A percentile compares a stretch with the other conserved stretches of the same genome.
Evolutionary conservation across 2,113 vertebrate species (phyloP).

Genomic region (Himantopus leucocephalus): DNA sequence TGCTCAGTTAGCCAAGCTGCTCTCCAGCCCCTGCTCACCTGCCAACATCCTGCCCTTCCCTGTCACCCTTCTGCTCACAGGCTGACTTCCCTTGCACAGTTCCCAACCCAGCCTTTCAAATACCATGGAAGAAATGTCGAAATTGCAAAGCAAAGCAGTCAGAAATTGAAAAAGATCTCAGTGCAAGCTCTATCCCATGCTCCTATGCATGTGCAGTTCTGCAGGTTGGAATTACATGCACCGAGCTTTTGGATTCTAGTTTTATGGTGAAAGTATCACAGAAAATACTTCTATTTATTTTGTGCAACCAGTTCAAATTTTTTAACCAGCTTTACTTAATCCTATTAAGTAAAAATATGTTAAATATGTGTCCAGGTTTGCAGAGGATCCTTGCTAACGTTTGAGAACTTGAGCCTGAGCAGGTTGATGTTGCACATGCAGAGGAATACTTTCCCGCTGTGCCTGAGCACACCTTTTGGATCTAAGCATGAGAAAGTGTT

Average conservation of each 20-base stretch:
- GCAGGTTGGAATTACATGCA: background rate
- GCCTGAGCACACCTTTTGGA: background rate
- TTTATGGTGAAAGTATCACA: background rate
- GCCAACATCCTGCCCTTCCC: background rate
- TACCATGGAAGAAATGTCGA: background rate
- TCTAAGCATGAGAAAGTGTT: background rate
- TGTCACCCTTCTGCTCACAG: background rate
- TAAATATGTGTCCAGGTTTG: background rate
- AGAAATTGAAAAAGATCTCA: background rate
- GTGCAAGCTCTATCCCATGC: fast-evolving
- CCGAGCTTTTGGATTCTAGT: background rate
- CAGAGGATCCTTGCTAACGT: background rate
- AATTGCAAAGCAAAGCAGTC: background rate
- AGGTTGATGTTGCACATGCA: background rate
- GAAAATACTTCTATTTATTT: background rate
- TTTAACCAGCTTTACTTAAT: background rate
- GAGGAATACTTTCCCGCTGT: background rate
- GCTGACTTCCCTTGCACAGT: background rate
- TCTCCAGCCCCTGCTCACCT: background rate
- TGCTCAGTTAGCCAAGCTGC: background rate
- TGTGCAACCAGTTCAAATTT: background rate
- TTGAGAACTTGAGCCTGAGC: background rate
- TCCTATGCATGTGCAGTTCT: fast-evolving
- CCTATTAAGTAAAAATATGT: background rate
- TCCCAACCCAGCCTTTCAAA: background rate